Conservation (phyloP, 2,888 invertebrate genomes). For the Tethea ocularis region DNA sequence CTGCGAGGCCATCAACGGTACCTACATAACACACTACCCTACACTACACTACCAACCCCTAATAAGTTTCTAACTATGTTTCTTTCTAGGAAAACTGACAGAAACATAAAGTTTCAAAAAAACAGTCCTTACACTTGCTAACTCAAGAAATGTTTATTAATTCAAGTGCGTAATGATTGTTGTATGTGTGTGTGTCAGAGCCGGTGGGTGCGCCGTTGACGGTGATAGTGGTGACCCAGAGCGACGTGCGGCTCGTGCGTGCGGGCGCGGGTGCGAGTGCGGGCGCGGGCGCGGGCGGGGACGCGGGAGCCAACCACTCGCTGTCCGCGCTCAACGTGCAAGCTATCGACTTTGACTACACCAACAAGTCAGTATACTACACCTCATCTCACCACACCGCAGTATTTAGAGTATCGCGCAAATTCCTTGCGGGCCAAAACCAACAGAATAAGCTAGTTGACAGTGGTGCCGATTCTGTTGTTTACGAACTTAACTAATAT, state of each 20-base stretch:
- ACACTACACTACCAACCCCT: not conserved
- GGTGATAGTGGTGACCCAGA: constrained; percentile 87
- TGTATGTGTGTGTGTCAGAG: constrained; percentile 71
- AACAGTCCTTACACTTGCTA: too few species aligned
- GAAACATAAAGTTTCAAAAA: too few species aligned
- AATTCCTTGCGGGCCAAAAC: too few species aligned
- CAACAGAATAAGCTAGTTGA: too few species aligned
- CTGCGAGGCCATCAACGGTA: constrained; percentile 89
- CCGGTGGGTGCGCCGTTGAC: constrained; percentile 85
- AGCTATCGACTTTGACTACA: constrained; percentile 68
- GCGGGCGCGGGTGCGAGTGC: constrained; percentile 13
- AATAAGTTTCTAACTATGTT: too few species aligned
- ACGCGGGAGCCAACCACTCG: constrained; percentile 21
- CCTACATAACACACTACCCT: not conserved
- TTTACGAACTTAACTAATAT: too few species aligned
- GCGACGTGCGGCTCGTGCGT: constrained; percentile 84
- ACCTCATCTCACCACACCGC: too few species aligned
- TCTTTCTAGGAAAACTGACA: too few species aligned
- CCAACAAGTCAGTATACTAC: constrained; percentile 53
- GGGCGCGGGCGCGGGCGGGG: constrained; percentile 18
- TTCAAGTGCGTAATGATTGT: not conserved
- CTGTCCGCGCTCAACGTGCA: constrained; percentile 68
- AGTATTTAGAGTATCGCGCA: too few species aligned
- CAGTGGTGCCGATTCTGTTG: too few species aligned
- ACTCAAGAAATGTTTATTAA: too few species aligned